phyloP scores from a whole-genome alignment of 2,113 vertebrate species.

The Equus przewalskii region DNA sequence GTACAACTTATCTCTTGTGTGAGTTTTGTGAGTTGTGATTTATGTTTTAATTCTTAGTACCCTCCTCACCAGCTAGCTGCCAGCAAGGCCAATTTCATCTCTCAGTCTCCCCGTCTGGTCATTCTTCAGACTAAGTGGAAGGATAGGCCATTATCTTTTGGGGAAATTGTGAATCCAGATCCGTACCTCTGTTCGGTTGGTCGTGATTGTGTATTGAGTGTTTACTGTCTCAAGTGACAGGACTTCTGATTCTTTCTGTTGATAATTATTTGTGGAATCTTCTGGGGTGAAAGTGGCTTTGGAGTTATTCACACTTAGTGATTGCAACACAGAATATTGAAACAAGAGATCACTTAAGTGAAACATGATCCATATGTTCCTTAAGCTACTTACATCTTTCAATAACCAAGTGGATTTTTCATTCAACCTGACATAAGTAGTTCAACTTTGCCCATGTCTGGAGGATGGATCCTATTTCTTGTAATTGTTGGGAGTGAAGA shows the following conservation, averaged over 20 bases:
- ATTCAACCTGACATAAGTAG: not conserved
- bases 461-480: not conserved
- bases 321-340: not conserved
- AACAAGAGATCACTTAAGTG: not conserved
- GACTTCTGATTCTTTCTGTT: not conserved
- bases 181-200: not conserved
- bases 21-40: constrained; percentile 2
- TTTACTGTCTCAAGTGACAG: not conserved
- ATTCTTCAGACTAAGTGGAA: not conserved
- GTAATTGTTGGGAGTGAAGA: not conserved
- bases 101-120: not conserved
- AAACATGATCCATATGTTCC: not conserved
- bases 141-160: not conserved
- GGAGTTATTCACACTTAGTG: not conserved
- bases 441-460: not conserved
- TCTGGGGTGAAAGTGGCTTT: not conserved
- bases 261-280: not conserved
- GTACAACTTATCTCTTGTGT: not conserved
- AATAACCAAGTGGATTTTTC: not conserved
- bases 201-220: not conserved
- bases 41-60: not conserved
- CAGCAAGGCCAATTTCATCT: not conserved
- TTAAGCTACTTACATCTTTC: not conserved
- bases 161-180: not conserved
- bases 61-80: not conserved